Percentiles rank a stretch among this genome's conserved stretches.
phyloP scores from a whole-genome alignment of 1,140 invertebrate genomes.

The Probaryconus sp. region DNA sequence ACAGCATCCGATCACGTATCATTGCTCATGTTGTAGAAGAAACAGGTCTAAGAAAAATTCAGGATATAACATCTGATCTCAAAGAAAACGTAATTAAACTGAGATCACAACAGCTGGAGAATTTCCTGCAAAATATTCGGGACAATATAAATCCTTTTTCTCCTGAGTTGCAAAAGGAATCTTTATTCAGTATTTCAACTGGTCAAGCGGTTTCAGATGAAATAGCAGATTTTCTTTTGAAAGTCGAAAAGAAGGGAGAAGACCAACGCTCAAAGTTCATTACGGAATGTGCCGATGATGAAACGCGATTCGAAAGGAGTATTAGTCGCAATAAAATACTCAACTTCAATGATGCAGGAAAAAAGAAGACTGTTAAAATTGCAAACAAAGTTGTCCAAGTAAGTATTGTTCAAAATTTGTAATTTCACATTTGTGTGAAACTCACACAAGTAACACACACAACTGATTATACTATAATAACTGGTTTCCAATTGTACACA shows the following conservation, averaged over 20 bases:
- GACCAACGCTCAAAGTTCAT: slow-evolving; percentile 50
- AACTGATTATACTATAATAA: no score
- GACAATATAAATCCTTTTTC: slow-evolving; percentile 56
- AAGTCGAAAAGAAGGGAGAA: slow-evolving; percentile 39
- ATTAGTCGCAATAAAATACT: slow-evolving; percentile 58
- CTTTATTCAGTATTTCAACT: slow-evolving; percentile 54
- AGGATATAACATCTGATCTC: slow-evolving; percentile 44
- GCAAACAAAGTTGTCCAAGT: slow-evolving; percentile 51
- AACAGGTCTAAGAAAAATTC: slow-evolving; percentile 30
- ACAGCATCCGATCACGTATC: slow-evolving; percentile 38
- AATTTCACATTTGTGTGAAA: no score
- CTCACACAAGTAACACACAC: no score
- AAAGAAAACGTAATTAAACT: slow-evolving; percentile 35
- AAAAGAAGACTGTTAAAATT: slow-evolving; percentile 43
- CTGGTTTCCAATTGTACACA: no score
- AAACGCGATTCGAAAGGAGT: slow-evolving; percentile 54
- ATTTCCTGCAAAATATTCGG: slow-evolving; percentile 32
- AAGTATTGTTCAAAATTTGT: background rate
- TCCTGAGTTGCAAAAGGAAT: slow-evolving; percentile 22
- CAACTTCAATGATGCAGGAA: slow-evolving; percentile 35
- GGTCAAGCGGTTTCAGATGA: slow-evolving; percentile 38
- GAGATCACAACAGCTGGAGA: slow-evolving; percentile 19
- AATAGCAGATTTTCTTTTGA: slow-evolving; percentile 40
- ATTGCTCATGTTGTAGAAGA: slow-evolving; percentile 32
- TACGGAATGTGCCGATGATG: slow-evolving; percentile 44